These are phyloP conservation scores for Drosophila guanche DNA, from an alignment of 1,140 invertebrate species.

Conservation along the genomic window DNA sequence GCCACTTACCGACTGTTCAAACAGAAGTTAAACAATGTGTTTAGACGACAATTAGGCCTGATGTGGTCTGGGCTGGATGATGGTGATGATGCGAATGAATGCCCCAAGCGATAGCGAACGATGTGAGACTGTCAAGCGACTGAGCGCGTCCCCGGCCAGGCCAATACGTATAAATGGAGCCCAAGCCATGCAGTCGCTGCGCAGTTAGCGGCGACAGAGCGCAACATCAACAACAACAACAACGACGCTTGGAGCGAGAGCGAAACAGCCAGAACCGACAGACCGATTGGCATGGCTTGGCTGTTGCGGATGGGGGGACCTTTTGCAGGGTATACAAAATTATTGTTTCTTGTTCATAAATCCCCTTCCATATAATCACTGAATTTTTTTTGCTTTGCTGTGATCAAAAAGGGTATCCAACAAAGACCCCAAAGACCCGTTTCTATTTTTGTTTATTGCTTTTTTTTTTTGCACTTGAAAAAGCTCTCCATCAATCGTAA, in stretches of 20 bases:
- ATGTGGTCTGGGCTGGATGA: too few species aligned
- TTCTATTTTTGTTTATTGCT: slow-evolving; percentile 33
- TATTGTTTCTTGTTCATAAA: too few species aligned
- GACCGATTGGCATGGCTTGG: slow-evolving; percentile 2
- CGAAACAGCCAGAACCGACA: slow-evolving; percentile 4
- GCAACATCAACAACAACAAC: slow-evolving; percentile 2
- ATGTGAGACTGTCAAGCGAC: slow-evolving; percentile 60
- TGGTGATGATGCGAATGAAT: too few species aligned
- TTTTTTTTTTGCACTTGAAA: slow-evolving; percentile 43
- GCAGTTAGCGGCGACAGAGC: slow-evolving; percentile 14
- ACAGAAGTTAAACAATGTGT: slow-evolving; percentile 41
- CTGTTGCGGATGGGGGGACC: too few species aligned
- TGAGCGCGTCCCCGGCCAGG: slow-evolving; percentile 45
- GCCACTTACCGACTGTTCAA: slow-evolving; percentile 32
- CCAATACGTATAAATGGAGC: slow-evolving; percentile 51
- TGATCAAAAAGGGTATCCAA: too few species aligned
- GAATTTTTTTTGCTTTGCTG: too few species aligned
- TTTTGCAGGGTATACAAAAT: too few species aligned
- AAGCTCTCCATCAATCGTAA: slow-evolving; percentile 20
- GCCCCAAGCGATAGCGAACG: slow-evolving; percentile 31
- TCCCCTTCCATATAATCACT: too few species aligned
- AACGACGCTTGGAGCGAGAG: slow-evolving; percentile 25
- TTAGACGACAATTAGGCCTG: slow-evolving; percentile 48
- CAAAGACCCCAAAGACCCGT: neutral
- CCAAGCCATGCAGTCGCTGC: slow-evolving; percentile 40